Evolutionary conservation across 2,888 invertebrate species (phyloP).

Genomic region (Caenorhabditis sp.): DNA sequence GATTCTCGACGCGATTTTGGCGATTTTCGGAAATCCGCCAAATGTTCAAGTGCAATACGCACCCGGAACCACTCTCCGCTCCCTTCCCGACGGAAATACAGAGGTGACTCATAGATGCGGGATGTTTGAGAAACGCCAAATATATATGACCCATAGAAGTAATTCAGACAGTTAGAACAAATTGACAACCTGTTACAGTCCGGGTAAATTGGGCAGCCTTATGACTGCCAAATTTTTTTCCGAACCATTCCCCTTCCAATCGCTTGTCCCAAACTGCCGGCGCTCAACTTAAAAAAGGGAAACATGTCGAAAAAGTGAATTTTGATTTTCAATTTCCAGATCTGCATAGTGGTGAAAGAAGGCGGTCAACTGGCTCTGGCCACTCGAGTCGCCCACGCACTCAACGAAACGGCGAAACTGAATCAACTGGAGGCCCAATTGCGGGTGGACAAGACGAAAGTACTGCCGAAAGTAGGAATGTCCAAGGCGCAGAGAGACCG

Average conservation of each 20-base stretch:
- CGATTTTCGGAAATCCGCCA: constrained; percentile 84
- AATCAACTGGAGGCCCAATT: constrained; percentile 64
- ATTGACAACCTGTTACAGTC: too few species aligned
- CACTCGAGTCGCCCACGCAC: constrained; percentile 42
- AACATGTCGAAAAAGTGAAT: background rate
- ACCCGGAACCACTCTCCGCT: constrained; percentile 84
- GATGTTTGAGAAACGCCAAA: too few species aligned
- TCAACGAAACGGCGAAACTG: constrained; percentile 39
- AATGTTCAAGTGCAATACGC: constrained; percentile 86
- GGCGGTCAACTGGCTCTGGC: constrained; percentile 40
- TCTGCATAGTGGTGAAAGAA: constrained; percentile 52
- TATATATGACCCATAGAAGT: too few species aligned
- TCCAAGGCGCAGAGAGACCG: constrained; percentile 60
- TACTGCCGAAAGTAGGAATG: constrained; percentile 60
- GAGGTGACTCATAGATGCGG: constrained; percentile 25
- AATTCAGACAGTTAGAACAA: too few species aligned
- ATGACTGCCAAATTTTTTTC: too few species aligned
- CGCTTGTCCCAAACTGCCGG: background rate
- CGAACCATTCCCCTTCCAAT: too few species aligned
- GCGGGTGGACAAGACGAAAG: constrained; percentile 49
- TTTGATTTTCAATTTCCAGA: constrained; percentile 11
- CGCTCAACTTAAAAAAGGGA: too few species aligned
- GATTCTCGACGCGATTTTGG: constrained; percentile 27
- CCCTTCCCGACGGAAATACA: constrained; percentile 21
- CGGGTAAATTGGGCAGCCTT: too few species aligned